phyloP scores from a whole-genome alignment of 2,113 vertebrate genomes.

The Bos taurus region ARS-UCD2.0 NC_037339.1:2159001-2159500 shows the following conservation, averaged over 20 bases:
- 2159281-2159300: constrained; percentile 50
- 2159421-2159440: constrained; percentile 29
- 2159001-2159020: constrained; percentile 45
- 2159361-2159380: neutral
- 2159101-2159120: constrained; percentile 58
- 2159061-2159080: constrained; percentile 55
- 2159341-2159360: constrained; percentile 1
- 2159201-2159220: neutral
- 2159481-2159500: constrained; percentile 3
- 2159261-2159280: constrained; percentile 25
- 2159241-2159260: constrained; percentile 51
- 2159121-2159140: constrained; percentile 63
- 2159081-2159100: constrained; percentile 54
- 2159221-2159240: constrained; percentile 60
- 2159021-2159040: constrained; percentile 56
- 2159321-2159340: constrained; percentile 43
- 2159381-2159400: neutral
- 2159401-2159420: neutral
- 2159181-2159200: constrained; percentile 18
- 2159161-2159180: constrained; percentile 28
- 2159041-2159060: constrained; percentile 52
- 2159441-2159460: constrained; percentile 23
- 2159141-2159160: constrained; percentile 51
- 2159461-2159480: neutral
- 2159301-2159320: constrained; percentile 38